Evolutionary conservation across 2,113 vertebrate genomes (phyloP).

Genomic region (Trochalopteron elliotii): DNA sequence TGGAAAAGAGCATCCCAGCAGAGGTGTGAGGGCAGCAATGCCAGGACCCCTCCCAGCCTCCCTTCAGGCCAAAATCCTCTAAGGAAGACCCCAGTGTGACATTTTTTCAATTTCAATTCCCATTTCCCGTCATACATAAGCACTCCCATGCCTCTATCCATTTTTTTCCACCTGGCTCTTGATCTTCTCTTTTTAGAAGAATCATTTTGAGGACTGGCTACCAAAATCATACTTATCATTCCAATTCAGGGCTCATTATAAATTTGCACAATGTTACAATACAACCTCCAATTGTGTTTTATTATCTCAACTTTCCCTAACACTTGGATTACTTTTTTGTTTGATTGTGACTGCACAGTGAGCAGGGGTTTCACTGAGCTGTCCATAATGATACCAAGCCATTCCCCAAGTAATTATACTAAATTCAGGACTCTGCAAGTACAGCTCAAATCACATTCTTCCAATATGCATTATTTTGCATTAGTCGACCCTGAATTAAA

Average conservation of each 20-base stretch:
- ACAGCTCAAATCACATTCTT: not conserved
- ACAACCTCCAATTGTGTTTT: not conserved
- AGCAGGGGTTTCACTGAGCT: not conserved
- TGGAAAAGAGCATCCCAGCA: conserved; percentile 51
- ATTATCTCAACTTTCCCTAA: not conserved
- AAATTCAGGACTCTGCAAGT: conserved; percentile 17
- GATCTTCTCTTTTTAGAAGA: not conserved
- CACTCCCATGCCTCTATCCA: not conserved
- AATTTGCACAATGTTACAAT: not conserved
- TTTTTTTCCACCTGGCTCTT: not conserved
- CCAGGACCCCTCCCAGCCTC: not conserved
- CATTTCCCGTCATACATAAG: not conserved
- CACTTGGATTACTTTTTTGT: not conserved
- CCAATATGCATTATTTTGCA: not conserved
- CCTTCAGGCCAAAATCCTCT: not conserved
- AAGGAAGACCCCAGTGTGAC: not conserved
- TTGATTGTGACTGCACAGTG: not conserved
- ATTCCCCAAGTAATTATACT: not conserved
- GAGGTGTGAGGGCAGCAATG: not conserved
- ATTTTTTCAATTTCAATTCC: not conserved
- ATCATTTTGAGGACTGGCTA: not conserved
- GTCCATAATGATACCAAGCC: not conserved
- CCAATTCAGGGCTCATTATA: not conserved
- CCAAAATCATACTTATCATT: not conserved
- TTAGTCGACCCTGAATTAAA: conserved; percentile 36